Base-by-base conservation (phyloP, 2,888 invertebrate genomes). In the Nasonovia ribisnigri region DNA sequence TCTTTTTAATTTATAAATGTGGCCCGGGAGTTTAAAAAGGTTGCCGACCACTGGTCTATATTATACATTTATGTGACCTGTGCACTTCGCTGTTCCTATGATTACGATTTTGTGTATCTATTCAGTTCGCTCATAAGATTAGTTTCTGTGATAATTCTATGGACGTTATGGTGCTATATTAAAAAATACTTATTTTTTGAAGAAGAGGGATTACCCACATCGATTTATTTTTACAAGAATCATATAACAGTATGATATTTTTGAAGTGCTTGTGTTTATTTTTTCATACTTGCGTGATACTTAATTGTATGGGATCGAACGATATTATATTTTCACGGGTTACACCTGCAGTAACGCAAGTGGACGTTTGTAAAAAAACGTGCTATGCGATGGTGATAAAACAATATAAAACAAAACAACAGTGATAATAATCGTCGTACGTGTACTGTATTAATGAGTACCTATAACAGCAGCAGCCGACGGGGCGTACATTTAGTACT, bases 361-460 rank as follows among this genome's bases (percentile, higher is more conserved):
- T 77, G 77, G 77, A 36, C 36, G 57, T 77, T 36, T 77, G 77
- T 77, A 77, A 77, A 42, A 36, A 77, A 36, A 77, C 36, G 20
- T 20, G 36, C 36, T 20, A 11, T 36, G 8, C 42, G 36, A 20
- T 77, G 20, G 77, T 20, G 36, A 36, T 77, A 77, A 36, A 87
- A 29, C n/a, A n/a, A 48, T n/a, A 87, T 20, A 88, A 36, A 42
- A 54, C 51, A 88, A 88, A 88, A 88, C 88, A 51, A 88, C 36
- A 36, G 36, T 84, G 36, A 86, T 84, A 51, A 54, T 43, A 87
- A 86, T 84, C 46, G 54, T 57, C 20, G 77, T 77, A 36, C 77
- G 77, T 77, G 77, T 77, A 36, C 36, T 36, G 77, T 77, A 77
- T 77, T 77, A 77, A 77, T 36, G 36, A 77, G 54, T 8, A 26